Evolutionary conservation across 2,797 vertebrate genomes (phyloP).

Genomic region (Arrhamphus sclerolepis): DNA sequence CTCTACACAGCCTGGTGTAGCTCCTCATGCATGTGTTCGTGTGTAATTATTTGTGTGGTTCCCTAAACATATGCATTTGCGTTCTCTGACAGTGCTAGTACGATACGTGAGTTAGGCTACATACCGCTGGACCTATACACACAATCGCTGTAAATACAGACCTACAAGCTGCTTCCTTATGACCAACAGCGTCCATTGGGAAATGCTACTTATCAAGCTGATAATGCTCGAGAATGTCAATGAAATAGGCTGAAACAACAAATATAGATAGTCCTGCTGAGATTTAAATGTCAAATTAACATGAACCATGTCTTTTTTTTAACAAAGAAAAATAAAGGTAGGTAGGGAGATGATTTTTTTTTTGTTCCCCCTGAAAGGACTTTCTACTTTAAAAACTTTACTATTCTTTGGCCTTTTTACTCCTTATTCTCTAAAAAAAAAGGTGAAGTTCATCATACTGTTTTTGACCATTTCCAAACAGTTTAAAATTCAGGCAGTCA

Average conservation of each 20-base stretch:
- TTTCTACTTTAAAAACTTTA: slow-evolving; percentile 27
- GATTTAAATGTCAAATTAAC: slow-evolving; percentile 70
- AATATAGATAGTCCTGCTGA: slow-evolving; percentile 51
- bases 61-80: slow-evolving; percentile 61
- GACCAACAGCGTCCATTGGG: slow-evolving; percentile 31
- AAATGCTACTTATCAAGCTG: slow-evolving; percentile 46
- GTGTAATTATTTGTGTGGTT: slow-evolving; percentile 69
- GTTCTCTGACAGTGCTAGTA: slow-evolving; percentile 52
- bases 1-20: slow-evolving; percentile 75
- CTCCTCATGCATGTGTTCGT: slow-evolving; percentile 63
- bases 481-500: slow-evolving; percentile 65
- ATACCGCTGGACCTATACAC: slow-evolving; percentile 58
- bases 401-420: slow-evolving; percentile 27
- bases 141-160: slow-evolving; percentile 45
- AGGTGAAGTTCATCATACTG: slow-evolving; percentile 65
- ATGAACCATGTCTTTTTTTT: slow-evolving; percentile 42
- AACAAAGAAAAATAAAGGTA: slow-evolving; percentile 16
- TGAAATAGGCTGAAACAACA: slow-evolving; percentile 40
- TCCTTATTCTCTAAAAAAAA: too few species aligned
- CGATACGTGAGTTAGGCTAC: slow-evolving; percentile 72
- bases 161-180: slow-evolving; percentile 26
- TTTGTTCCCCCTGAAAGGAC: slow-evolving; percentile 30
- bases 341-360: slow-evolving; percentile 25
- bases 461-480: slow-evolving; percentile 70
- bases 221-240: slow-evolving; percentile 49